phyloP scores from a whole-genome alignment of 1,140 invertebrate species.

The Ridgeia piscesae region DNA sequence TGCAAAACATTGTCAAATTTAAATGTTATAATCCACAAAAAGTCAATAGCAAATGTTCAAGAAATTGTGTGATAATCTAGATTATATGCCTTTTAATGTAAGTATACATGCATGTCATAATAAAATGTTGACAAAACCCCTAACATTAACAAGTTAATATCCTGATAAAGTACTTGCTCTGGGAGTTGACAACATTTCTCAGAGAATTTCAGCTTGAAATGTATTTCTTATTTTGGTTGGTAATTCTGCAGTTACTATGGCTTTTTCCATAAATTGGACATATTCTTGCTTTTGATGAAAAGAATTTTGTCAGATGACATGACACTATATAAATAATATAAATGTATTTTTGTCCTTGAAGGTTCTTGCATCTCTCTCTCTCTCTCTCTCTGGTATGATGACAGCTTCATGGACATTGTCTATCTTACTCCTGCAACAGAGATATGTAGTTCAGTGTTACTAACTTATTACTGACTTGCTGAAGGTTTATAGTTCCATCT shows the following conservation, averaged over 20 bases:
- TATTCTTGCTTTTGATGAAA: background rate
- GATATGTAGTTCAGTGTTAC: no score
- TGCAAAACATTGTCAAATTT: background rate
- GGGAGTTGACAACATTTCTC: no score
- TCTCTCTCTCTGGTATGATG: background rate
- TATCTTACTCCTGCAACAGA: background rate
- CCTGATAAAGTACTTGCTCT: no score
- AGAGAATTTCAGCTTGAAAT: no score
- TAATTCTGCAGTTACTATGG: background rate
- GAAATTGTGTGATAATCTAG: background rate
- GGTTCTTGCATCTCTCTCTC: background rate
- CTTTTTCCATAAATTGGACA: background rate
- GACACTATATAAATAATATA: background rate
- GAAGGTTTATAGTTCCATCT: no score
- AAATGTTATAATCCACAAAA: background rate
- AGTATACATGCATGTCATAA: background rate
- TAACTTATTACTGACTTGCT: no score
- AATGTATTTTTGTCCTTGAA: background rate
- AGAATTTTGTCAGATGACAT: background rate
- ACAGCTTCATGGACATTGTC: background rate
- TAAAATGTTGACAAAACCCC: background rate
- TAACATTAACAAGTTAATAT: no score
- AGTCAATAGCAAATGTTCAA: background rate
- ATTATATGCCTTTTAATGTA: background rate
- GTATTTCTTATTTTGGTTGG: no score